Base-by-base conservation (phyloP, 2,888 invertebrate species). In the Bombylius discolor region DNA sequence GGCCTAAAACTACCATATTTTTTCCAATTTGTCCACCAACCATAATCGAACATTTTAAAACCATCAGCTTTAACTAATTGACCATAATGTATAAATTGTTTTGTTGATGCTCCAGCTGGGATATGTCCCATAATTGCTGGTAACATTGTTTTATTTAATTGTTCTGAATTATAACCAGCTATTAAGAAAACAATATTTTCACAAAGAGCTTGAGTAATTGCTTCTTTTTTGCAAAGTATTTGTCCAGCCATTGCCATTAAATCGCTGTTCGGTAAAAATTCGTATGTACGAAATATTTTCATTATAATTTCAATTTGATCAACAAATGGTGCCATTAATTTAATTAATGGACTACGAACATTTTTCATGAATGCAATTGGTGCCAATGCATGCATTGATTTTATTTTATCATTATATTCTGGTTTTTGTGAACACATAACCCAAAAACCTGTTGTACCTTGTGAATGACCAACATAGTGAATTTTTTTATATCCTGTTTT, bases 181-280 rank as follows among this genome's bases (percentile, higher is more conserved):
- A 83, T 71, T 52, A 83, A 66, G 67, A 84, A 83, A 44, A 84
- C 69, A 44, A 80, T 68, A 62, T 80, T 78, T 53, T 79, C 73
- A 65, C 85, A 86, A 31, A 83, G 66, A 49, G 72, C 68, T 64
- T 78, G 77, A 11, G 77, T 75, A 59, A 74, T 73, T 44, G 76
- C 73, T 58, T 74, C 72, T 64, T 79, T 76, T 31, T 53, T 50
- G 62, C 83, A 83, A 0, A 77, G 42, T 0, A 69, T 47, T 58
- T 75, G 65, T 2, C 78, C 78, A 13, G 76, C 71, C 1, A 72
- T 69, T 4, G 70, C 69, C 63, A 75, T 66, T 6, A 82, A 67
- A 1, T 64, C 66, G 49, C 60, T 70, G 50, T 76, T 78, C 1
- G 85, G 84, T 52, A 81, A 59, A 57, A 87, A 81, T 64, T 86